phyloP scores from a whole-genome alignment of 2,888 invertebrate genomes.

The Polydrusus tereticollis region DNA sequence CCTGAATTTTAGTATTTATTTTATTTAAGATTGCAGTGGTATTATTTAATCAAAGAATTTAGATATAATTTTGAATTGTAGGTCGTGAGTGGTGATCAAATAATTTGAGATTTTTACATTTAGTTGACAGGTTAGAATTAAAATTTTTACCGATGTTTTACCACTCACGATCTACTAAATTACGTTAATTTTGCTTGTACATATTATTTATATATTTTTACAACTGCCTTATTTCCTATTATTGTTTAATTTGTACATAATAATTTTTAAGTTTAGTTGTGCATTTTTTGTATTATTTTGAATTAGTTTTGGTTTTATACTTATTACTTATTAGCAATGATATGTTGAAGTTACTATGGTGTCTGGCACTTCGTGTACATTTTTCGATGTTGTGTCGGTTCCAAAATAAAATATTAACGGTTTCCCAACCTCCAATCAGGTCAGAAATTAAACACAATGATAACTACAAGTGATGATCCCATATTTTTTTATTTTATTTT shows the following conservation, averaged over 20 bases:
- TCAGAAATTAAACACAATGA: no score
- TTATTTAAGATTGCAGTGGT: neutral
- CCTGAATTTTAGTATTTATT: neutral
- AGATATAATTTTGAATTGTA: neutral
- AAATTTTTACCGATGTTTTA: neutral
- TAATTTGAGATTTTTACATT: neutral
- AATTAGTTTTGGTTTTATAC: neutral
- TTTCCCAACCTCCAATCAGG: no score
- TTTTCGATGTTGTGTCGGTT: no score
- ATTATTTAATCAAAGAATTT: constrained; percentile 10
- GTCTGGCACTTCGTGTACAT: neutral
- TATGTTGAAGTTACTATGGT: neutral
- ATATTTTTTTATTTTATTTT: no score
- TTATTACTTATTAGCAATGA: neutral
- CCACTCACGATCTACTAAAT: neutral
- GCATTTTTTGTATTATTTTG: constrained; percentile 2
- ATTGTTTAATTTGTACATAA: constrained; percentile 12
- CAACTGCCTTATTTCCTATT: constrained; percentile 16
- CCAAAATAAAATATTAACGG: no score
- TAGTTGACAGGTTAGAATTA: neutral
- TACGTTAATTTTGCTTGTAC: constrained; percentile 16
- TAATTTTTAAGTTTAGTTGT: neutral
- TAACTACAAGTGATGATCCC: no score
- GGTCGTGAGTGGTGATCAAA: neutral
- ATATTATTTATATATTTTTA: constrained; percentile 12